Evolutionary conservation across 2,888 invertebrate species (phyloP).

Genomic region (Rhimphoctona megacephalus): DNA sequence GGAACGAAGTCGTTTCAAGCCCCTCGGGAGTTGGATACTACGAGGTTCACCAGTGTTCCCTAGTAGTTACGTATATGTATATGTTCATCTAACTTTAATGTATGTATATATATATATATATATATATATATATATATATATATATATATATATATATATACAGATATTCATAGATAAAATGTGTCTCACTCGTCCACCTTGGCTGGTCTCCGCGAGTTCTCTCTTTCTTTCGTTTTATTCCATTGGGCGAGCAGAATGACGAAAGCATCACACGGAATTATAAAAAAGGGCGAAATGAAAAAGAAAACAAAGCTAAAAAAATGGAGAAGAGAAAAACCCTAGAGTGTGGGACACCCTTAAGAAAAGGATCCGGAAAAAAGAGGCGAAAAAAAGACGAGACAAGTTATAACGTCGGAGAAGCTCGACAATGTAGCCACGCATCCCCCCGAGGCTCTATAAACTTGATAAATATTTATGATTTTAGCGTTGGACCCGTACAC

Average conservation of each 20-base stretch:
- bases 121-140: background rate
- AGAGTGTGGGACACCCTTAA: slow-evolving; percentile 46
- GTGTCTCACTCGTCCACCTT: slow-evolving; percentile 53
- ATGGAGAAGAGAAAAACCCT: slow-evolving; percentile 48
- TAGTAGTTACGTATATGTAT: slow-evolving; percentile 44
- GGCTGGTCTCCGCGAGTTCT: slow-evolving; percentile 24
- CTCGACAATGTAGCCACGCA: slow-evolving; percentile 53
- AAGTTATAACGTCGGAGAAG: slow-evolving; percentile 41
- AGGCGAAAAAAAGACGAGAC: slow-evolving; percentile 33
- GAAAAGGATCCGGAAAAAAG: slow-evolving; percentile 38
- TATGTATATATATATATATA: background rate
- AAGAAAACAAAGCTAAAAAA: slow-evolving; percentile 40
- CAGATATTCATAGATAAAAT: slow-evolving; percentile 1
- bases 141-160: slow-evolving; percentile 20
- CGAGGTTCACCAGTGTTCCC: slow-evolving; percentile 45
- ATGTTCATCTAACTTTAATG: slow-evolving; percentile 5
- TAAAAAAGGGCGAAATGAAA: slow-evolving; percentile 60
- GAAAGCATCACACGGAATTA: slow-evolving; percentile 64
- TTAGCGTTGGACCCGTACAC: slow-evolving; percentile 62
- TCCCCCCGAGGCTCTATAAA: slow-evolving; percentile 74
- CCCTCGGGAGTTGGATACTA: slow-evolving; percentile 70
- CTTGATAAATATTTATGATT: slow-evolving; percentile 81
- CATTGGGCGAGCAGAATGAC: slow-evolving; percentile 62
- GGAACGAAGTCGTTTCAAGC: slow-evolving; percentile 75
- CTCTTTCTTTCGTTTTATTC: slow-evolving; percentile 62